Percentiles rank a stretch among this genome's conserved stretches.
Evolutionary conservation across 2,888 invertebrate species (phyloP).

Genomic region (Digitonthophagus gazella): DNA sequence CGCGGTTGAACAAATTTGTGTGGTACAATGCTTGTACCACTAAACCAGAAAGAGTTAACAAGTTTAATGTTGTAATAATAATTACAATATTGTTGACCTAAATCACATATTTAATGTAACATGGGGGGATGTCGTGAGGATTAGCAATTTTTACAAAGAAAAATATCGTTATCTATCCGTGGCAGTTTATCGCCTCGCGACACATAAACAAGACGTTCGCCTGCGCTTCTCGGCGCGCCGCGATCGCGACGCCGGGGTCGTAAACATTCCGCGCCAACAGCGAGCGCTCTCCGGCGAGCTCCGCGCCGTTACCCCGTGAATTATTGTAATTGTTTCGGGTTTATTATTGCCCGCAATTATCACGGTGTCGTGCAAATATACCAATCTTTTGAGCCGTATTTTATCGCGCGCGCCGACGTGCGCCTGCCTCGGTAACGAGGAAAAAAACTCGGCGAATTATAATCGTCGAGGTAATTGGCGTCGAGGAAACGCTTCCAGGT

Average conservation of each 20-base stretch:
- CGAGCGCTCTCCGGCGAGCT: conserved; percentile 10
- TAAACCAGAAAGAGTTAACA: too few relatives aligned
- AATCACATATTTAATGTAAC: conserved; percentile 24
- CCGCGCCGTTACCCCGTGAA: conserved; percentile 25
- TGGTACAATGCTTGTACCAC: too few relatives aligned
- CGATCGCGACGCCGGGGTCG: conserved; percentile 5
- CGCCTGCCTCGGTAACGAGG: neutral
- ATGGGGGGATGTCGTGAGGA: conserved; percentile 19
- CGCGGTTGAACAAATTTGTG: too few relatives aligned
- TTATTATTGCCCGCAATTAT: conserved; percentile 21
- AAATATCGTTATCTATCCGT: conserved; percentile 35
- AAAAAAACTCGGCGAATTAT: neutral
- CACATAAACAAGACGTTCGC: conserved; percentile 26
- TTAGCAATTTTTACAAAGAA: conserved; percentile 29
- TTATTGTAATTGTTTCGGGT: conserved; percentile 26
- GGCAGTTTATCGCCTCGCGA: conserved; percentile 34
- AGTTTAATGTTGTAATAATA: too few relatives aligned
- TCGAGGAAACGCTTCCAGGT: neutral
- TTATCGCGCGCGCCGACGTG: conserved; percentile 6
- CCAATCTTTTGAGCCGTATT: conserved; percentile 6
- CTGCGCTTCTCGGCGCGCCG: conserved; percentile 9
- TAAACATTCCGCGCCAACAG: conserved; percentile 15
- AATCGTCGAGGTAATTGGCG: neutral
- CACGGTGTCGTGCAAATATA: conserved; percentile 6
- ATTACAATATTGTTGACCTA: conserved; percentile 8